phyloP scores from a whole-genome alignment of 2,797 vertebrate genomes.

The Nannoperca australis region DNA sequence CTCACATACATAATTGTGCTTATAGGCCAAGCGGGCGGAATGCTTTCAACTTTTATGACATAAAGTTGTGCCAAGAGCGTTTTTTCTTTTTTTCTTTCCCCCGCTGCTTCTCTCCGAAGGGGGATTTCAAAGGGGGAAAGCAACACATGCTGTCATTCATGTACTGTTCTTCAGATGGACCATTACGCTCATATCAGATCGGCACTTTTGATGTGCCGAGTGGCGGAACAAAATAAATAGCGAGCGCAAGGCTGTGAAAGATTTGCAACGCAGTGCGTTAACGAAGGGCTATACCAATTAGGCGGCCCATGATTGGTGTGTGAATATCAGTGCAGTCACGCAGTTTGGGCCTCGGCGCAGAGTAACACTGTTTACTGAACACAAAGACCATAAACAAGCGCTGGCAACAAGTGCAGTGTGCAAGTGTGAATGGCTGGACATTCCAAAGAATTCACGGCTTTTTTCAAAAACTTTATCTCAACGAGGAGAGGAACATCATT shows the following conservation, averaged over 20 bases:
- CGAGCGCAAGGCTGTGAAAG: constrained; percentile 76
- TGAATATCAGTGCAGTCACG: constrained; percentile 80
- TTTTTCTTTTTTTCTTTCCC: constrained; percentile 30
- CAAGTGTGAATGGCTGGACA: constrained; percentile 58
- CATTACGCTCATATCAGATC: constrained; percentile 76
- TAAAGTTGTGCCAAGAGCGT: constrained; percentile 74
- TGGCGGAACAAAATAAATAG: constrained; percentile 76
- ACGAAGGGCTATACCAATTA: constrained; percentile 83
- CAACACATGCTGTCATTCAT: constrained; percentile 80
- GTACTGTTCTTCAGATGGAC: constrained; percentile 68
- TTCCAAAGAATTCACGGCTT: constrained; percentile 50
- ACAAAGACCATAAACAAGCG: constrained; percentile 77
- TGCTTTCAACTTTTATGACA: constrained; percentile 82
- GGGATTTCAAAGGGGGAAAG: constrained; percentile 72
- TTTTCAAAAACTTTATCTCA: constrained; percentile 31
- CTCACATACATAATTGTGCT: constrained; percentile 69
- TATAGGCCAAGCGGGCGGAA: constrained; percentile 73
- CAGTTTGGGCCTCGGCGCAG: constrained; percentile 68
- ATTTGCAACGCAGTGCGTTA: constrained; percentile 76
- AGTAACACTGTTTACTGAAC: constrained; percentile 80
- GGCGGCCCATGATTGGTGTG: constrained; percentile 76
- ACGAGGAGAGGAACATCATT: background rate
- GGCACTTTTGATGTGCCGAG: constrained; percentile 74
- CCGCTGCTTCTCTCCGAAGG: constrained; percentile 49
- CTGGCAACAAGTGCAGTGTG: constrained; percentile 54